Evolutionary conservation across 2,888 invertebrate species (phyloP), one percentile per base, ranked within the genome.

Genomic region (Tenthredo livida): DNA sequence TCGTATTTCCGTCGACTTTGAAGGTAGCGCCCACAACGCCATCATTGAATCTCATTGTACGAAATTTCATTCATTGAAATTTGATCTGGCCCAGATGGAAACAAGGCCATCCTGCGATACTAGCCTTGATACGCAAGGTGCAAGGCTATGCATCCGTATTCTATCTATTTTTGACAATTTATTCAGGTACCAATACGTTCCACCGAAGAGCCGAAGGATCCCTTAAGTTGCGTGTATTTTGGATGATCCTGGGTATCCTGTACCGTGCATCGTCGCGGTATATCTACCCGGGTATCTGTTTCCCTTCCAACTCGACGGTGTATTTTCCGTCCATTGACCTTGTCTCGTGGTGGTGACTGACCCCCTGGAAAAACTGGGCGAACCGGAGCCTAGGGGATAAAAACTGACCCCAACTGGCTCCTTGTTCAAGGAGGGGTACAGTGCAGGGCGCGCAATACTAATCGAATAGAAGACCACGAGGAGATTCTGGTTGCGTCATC

Each of bases 31-130:
- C 77, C 50, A 47, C 40, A 77, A 33, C n/a, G 54, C 25, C 17
- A 29, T n/a, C 15, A 6, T 77, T 29, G 25, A 47, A 77, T 54
- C 17, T 50, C 17, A 54, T 77, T 54, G 54, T 33, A 33, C 29
- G n/a, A 86, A 87, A 88, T 89, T 90, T 89, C 88, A 88, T 90
- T 89, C 88, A 88, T 89, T 87, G 89, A 89, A 89, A 90, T 89
- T 89, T 88, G 84, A 87, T 85, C 87, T 88, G 90, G 88, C 90
- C 89, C 90, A 90, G 87, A 89, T 90, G 87, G 89, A 90, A 91
- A 91, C 89, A 90, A 89, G 90, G 88, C 88, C 90, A 90, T 90
- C 90, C 90, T 90, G 90, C 86, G 33, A 17, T 33, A 17, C 33
- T 33, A 4, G 33, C 1, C 17, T 67, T 17, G 10, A 67, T 17